Evolutionary conservation across 2,113 vertebrate species (phyloP).

Genomic region (Oncorhynchus kisutch): DNA sequence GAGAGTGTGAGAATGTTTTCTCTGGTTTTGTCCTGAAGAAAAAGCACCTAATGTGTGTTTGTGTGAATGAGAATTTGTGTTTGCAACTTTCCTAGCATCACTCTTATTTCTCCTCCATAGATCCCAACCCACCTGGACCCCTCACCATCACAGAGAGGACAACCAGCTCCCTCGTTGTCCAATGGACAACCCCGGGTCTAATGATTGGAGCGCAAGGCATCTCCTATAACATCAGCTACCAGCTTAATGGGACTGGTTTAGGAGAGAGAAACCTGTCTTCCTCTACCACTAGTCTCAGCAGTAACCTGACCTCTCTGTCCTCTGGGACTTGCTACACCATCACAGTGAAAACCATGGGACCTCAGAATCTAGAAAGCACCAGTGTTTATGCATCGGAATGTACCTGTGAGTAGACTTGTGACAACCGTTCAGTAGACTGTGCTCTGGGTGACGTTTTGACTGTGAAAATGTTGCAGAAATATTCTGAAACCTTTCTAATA

Average conservation of each 20-base stretch:
- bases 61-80: neutral
- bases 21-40: no score
- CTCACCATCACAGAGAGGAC: constrained; percentile 10
- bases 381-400: neutral
- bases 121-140: constrained; percentile 45
- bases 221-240: constrained; percentile 45
- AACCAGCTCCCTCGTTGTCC: constrained; percentile 36
- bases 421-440: no score
- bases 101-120: constrained; percentile 28
- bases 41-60: neutral
- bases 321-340: constrained; percentile 52
- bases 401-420: constrained; percentile 52
- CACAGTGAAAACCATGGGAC: constrained; percentile 44
- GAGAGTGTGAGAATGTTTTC: no score
- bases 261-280: rapidly evolving
- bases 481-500: no score
- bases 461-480: no score
- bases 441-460: no score
- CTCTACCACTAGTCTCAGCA: neutral
- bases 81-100: neutral
- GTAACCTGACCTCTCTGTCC: constrained; percentile 9
- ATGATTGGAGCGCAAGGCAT: constrained; percentile 28
- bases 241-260: rapidly evolving
- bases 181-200: constrained; percentile 28
- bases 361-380: constrained; percentile 13